Evolutionary conservation across 2,888 invertebrate genomes (phyloP), one percentile per base, ranked within the genome.

Genomic region (Apamea epomidion): DNA sequence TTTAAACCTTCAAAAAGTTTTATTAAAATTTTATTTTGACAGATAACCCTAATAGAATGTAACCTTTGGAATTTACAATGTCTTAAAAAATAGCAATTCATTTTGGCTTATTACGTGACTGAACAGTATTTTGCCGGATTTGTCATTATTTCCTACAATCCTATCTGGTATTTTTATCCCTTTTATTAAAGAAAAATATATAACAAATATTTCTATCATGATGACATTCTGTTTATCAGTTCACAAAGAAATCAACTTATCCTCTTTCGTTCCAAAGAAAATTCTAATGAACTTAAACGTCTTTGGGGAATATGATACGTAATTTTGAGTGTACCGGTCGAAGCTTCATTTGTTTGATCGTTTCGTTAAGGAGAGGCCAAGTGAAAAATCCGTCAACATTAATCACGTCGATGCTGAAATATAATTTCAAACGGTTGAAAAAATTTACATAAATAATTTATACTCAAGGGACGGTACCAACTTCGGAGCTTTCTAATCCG

Each of bases 391-490:
- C 93, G 94, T 95, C 94, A 92, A 93, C 94, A 96, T 96, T 95
- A 95, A 96, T 97, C 96, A 96, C 92, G 93, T 94, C 92, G 93
- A 95, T 94, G 92, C 95, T 95, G 95, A 96, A 96, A 96, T 94
- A 96, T 94, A 94, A 96, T 96, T 95, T 94, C 93, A 94, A 94
- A 92, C 93, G 94, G 94, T 94, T 94, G 93, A 95, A 95, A 94
- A 93, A 95, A 96, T 96, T 96, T 95, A 96, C 96, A 96, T 96
- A 96, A 95, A 95, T 96, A 96, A 96, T 96, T 95, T 96, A 95
- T 95, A 94, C 96, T 93, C 96, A 90, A 92, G 95, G 94, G 95
- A 92, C 92, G 89, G 87, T 86, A 87, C 89, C 74, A 65, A 84
- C 85, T 85, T 92, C 89, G 86, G 83, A 88, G 90, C 92, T 93